These are phyloP conservation scores for Tenualosa thibaudeaui DNA, from an alignment of 2,797 vertebrate species.

Conservation along the genomic window DNA sequence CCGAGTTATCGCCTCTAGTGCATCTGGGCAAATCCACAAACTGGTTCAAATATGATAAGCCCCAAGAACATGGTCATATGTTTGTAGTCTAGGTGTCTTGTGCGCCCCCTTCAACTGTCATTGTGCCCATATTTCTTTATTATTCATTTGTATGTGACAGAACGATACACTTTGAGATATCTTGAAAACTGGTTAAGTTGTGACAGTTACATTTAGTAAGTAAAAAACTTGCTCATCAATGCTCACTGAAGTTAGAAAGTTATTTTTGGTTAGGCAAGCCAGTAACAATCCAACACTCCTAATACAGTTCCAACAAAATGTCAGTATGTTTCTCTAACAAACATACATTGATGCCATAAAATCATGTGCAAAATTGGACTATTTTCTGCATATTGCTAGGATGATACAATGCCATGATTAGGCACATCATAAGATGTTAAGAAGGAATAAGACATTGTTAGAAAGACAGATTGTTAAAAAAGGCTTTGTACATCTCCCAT, in stretches of 20 bases:
- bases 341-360: not conserved
- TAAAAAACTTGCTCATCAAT: not conserved
- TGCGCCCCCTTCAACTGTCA: too few relatives aligned
- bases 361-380: not conserved
- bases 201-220: not conserved
- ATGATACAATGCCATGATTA: not conserved
- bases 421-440: not conserved
- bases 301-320: not conserved
- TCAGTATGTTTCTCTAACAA: not conserved
- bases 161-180: not conserved
- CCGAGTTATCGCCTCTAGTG: too few relatives aligned
- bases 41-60: too few relatives aligned
- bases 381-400: not conserved
- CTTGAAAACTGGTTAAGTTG: not conserved
- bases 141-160: not conserved
- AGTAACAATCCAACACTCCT: not conserved
- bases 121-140: not conserved
- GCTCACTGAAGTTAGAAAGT: conserved; percentile 2
- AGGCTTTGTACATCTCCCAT: conserved; percentile 88
- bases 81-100: too few relatives aligned
- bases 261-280: not conserved
- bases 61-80: too few relatives aligned
- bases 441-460: not conserved
- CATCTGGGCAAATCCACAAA: too few relatives aligned
- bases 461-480: conserved; percentile 68